Evolutionary conservation across 2,888 invertebrate genomes (phyloP).

Genomic region (Icerya purchasi): DNA sequence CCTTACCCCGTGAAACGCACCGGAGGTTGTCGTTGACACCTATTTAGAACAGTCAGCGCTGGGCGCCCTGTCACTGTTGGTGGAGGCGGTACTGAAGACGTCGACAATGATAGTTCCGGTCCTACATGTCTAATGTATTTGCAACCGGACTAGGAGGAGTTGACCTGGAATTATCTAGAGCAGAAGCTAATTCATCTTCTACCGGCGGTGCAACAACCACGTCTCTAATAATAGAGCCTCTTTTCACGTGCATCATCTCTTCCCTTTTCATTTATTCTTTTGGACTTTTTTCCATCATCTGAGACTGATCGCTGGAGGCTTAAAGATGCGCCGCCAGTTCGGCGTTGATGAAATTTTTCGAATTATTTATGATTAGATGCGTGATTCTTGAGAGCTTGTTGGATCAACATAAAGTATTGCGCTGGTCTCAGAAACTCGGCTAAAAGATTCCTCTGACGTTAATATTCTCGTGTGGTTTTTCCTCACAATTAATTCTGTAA

Average conservation of each 20-base stretch:
- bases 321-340: conserved; percentile 92
- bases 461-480: too few relatives aligned
- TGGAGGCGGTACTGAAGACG: conserved; percentile 46
- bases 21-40: too few relatives aligned
- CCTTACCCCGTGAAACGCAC: too few relatives aligned
- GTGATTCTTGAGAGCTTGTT: too few relatives aligned
- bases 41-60: conserved; percentile 71
- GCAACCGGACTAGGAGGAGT: too few relatives aligned
- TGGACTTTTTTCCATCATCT: conserved; percentile 98
- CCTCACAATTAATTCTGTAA: too few relatives aligned
- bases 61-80: conserved; percentile 54
- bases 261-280: conserved; percentile 92
- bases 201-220: conserved; percentile 95
- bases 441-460: too few relatives aligned
- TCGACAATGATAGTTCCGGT: conserved; percentile 28
- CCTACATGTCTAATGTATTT: too few relatives aligned
- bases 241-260: conserved; percentile 91
- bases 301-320: conserved; percentile 83
- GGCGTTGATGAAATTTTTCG: conserved; percentile 92
- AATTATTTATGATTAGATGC: conserved; percentile 92
- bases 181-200: conserved; percentile 65
- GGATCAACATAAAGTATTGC: too few relatives aligned
- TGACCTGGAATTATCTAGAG: conserved; percentile 32
- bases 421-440: too few relatives aligned
- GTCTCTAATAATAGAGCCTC: conserved; percentile 97